phyloP scores from a whole-genome alignment of 2,888 invertebrate genomes.

The Hydraecia micacea region DNA sequence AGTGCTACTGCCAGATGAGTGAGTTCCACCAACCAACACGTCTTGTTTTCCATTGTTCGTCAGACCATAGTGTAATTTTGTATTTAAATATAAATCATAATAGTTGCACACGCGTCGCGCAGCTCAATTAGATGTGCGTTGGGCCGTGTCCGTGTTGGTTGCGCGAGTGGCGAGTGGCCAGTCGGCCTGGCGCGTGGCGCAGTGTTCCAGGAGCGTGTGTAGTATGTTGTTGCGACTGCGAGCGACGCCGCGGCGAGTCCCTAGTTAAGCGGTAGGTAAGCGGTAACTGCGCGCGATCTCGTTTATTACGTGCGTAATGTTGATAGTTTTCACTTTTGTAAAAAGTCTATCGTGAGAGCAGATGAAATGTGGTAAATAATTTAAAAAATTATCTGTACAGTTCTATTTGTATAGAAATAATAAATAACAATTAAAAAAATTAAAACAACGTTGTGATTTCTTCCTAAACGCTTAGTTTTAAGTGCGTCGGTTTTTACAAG shows the following conservation, averaged over 20 bases:
- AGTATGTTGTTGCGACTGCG: slow-evolving; percentile 46
- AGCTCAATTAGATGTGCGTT: slow-evolving; percentile 64
- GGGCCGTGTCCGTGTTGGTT: slow-evolving; percentile 52
- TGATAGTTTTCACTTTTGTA: slow-evolving; percentile 91
- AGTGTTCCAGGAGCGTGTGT: slow-evolving; percentile 48
- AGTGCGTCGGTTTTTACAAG: slow-evolving; percentile 75
- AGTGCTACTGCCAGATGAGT: slow-evolving; percentile 75
- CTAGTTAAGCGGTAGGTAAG: slow-evolving; percentile 64
- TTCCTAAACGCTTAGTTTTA: slow-evolving; percentile 83
- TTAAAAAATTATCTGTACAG: slow-evolving; percentile 91
- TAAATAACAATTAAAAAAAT: slow-evolving; percentile 90
- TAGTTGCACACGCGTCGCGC: slow-evolving; percentile 65
- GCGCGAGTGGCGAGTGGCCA: slow-evolving; percentile 22
- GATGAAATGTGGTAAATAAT: slow-evolving; percentile 90
- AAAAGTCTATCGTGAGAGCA: slow-evolving; percentile 90
- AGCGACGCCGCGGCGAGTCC: slow-evolving; percentile 59
- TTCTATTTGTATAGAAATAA: slow-evolving; percentile 91
- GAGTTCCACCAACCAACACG: slow-evolving; percentile 67
- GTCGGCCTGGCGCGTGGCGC: not conserved
- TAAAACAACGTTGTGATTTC: slow-evolving; percentile 89
- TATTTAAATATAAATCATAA: slow-evolving; percentile 66
- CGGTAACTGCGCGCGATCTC: slow-evolving; percentile 82
- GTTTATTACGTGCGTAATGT: slow-evolving; percentile 87
- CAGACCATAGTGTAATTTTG: slow-evolving; percentile 75
- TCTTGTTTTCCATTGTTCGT: slow-evolving; percentile 74